Evolutionary conservation across 2,113 vertebrate species (phyloP).

Genomic region (Zosterops borbonicus): DNA sequence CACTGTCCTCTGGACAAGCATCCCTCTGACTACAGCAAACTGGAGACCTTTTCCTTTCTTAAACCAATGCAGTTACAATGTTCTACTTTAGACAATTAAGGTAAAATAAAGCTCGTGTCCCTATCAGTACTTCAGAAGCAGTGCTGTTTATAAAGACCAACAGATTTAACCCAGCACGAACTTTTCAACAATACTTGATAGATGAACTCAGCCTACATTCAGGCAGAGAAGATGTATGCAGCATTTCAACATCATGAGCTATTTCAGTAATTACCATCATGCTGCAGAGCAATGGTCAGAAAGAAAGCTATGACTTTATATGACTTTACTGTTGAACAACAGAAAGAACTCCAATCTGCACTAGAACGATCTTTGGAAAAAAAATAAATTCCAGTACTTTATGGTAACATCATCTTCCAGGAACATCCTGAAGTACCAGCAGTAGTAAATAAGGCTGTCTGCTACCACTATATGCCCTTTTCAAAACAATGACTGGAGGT

Average conservation of each 20-base stretch:
- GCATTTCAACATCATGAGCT: not conserved
- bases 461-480: constrained; percentile 38
- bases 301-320: not conserved
- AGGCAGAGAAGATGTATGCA: not conserved
- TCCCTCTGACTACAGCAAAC: not conserved
- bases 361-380: not conserved
- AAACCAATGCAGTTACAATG: not conserved
- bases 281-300: not conserved
- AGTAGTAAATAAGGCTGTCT: constrained; percentile 8
- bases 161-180: not conserved
- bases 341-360: not conserved
- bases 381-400: not conserved
- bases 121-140: not conserved
- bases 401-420: constrained; percentile 2
- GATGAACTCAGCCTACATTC: not conserved
- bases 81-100: not conserved
- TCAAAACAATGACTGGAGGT: constrained; percentile 35
- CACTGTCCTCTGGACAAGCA: not conserved
- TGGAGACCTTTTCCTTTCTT: not conserved
- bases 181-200: not conserved
- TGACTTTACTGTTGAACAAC: not conserved
- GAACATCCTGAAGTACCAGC: constrained; percentile 41
- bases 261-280: not conserved
- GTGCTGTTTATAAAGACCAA: not conserved
- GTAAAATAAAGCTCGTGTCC: not conserved